A percentile compares a stretch with the other conserved stretches of the same genome.
Conservation (phyloP, 1,140 invertebrate genomes). For the Bombus terrestris region DNA sequence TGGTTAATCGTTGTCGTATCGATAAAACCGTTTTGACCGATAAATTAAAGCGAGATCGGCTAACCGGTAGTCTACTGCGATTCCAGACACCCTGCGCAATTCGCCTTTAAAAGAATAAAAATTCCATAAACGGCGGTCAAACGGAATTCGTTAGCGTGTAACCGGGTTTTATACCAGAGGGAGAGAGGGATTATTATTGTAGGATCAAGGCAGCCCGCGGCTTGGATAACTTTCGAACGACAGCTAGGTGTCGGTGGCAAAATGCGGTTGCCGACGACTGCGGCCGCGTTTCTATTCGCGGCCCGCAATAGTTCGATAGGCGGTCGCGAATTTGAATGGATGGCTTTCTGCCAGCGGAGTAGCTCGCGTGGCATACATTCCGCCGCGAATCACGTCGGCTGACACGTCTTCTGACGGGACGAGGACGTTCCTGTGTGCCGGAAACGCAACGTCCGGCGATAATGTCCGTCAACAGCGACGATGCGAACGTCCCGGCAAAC, state of each 20-base stretch:
- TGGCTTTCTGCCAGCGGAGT: slow-evolving; percentile 50
- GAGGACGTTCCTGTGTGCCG: slow-evolving; percentile 71
- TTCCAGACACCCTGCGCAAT: too few relatives aligned
- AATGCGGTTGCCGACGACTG: slow-evolving; percentile 28
- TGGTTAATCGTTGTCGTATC: too few relatives aligned
- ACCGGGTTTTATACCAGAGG: not conserved
- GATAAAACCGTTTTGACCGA: too few relatives aligned
- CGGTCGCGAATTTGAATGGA: slow-evolving; percentile 66
- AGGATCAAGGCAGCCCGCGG: not conserved
- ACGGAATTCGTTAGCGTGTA: not conserved
- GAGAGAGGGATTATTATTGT: not conserved
- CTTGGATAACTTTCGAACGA: slow-evolving; percentile 24
- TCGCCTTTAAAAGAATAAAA: not conserved
- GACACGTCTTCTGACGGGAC: slow-evolving; percentile 70
- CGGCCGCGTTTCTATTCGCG: slow-evolving; percentile 59
- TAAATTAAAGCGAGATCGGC: too few relatives aligned
- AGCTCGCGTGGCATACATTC: slow-evolving; percentile 71
- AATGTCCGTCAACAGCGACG: slow-evolving; percentile 82
- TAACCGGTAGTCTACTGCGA: too few relatives aligned
- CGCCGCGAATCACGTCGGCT: slow-evolving; percentile 62
- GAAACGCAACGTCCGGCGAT: slow-evolving; percentile 82
- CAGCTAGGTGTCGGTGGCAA: slow-evolving; percentile 11
- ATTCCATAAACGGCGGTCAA: not conserved
- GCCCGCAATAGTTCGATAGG: slow-evolving; percentile 60
- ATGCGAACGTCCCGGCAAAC: slow-evolving; percentile 79